Percentiles rank a stretch among this genome's conserved stretches.
phyloP scores from a whole-genome alignment of 2,797 vertebrate genomes.

The Rhincodon typus region DNA sequence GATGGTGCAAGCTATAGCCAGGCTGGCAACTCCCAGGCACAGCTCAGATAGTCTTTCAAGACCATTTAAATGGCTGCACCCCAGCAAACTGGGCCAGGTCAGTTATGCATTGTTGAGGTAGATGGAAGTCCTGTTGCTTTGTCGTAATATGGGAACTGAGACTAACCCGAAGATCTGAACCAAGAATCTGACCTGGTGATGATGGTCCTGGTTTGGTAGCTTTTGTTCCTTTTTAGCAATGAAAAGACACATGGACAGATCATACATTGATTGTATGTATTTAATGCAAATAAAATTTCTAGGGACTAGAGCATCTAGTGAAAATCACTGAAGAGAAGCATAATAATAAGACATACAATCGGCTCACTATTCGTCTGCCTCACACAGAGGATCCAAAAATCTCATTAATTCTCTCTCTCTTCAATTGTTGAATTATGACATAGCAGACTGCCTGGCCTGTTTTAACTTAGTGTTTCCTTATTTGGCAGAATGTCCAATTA shows the following conservation, averaged over 20 bases:
- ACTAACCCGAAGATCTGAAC: neutral
- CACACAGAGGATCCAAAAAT: neutral
- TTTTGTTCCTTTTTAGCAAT: neutral
- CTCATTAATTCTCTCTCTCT: neutral
- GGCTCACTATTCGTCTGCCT: neutral
- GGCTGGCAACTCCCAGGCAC: neutral
- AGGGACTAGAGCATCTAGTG: neutral
- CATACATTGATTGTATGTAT: neutral
- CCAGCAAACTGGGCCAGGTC: neutral
- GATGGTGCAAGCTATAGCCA: neutral
- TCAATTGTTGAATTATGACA: neutral
- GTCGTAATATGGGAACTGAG: neutral
- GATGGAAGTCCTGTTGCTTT: neutral
- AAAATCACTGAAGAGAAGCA: neutral
- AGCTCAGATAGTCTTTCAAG: neutral
- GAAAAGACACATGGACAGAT: neutral
- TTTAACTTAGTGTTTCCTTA: neutral
- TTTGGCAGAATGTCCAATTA: neutral
- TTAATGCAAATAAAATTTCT: neutral
- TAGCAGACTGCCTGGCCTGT: neutral
- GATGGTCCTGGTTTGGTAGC: neutral
- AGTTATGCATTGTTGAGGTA: neutral
- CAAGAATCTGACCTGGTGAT: neutral
- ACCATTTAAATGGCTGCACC: neutral
- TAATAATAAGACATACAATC: neutral